Percentiles rank a stretch among this genome's conserved stretches.
phyloP scores from a whole-genome alignment of 2,113 vertebrate species.

The Sigmodon hispidus region DNA sequence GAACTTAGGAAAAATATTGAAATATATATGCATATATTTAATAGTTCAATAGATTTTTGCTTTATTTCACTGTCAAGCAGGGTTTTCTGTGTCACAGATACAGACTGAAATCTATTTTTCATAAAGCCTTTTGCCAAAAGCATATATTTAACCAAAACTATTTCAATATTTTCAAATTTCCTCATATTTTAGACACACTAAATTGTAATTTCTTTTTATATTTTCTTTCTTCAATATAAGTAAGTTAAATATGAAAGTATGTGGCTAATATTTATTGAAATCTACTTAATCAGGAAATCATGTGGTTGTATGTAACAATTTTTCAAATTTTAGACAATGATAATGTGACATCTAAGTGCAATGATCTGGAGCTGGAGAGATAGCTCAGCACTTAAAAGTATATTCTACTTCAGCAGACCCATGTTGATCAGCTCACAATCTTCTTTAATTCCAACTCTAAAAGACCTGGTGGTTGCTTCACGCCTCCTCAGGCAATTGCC shows the following conservation, averaged over 20 bases:
- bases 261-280: neutral
- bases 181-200: neutral
- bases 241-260: neutral
- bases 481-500: too few relatives aligned
- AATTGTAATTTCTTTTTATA: neutral
- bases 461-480: neutral
- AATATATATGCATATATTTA: neutral
- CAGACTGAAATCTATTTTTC: neutral
- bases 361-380: neutral
- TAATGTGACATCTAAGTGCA: neutral
- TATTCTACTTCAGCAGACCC: neutral
- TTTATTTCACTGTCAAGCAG: neutral
- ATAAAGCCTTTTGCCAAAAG: neutral
- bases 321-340: neutral
- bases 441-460: too few relatives aligned
- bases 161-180: neutral
- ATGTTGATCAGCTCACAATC: neutral
- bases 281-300: neutral
- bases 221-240: neutral
- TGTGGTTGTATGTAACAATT: neutral
- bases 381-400: neutral
- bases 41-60: neutral
- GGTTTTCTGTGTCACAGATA: neutral
- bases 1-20: neutral
- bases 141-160: neutral